Conservation (phyloP, 1,140 invertebrate genomes). For the Formica selysi region DNA sequence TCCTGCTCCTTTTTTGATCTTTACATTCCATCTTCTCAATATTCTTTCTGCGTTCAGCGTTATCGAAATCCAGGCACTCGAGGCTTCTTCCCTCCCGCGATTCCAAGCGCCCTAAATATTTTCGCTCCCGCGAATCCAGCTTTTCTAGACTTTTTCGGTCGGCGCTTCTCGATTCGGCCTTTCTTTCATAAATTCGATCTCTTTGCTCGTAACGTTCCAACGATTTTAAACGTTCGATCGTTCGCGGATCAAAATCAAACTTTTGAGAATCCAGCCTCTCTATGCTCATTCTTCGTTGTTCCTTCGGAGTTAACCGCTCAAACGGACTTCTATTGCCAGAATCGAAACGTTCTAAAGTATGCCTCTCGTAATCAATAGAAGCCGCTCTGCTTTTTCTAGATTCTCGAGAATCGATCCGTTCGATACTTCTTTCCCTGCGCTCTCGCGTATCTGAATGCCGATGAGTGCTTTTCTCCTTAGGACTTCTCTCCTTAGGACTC, state of each 20-base stretch:
- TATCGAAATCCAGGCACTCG: constrained; percentile 69
- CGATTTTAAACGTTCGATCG: constrained; percentile 78
- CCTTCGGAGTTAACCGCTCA: constrained; percentile 72
- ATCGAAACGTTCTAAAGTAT: constrained; percentile 81
- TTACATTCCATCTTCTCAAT: constrained; percentile 74
- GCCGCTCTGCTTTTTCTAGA: constrained; percentile 61
- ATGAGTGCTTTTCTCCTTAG: constrained; percentile 63
- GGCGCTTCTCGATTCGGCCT: constrained; percentile 46
- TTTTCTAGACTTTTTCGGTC: constrained; percentile 67
- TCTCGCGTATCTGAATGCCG: constrained; percentile 66
- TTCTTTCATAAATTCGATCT: constrained; percentile 63
- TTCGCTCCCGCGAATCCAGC: constrained; percentile 69
- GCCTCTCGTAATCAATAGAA: constrained; percentile 76
- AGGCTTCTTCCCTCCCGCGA: constrained; percentile 69
- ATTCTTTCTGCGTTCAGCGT: constrained; percentile 63
- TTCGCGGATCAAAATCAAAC: constrained; percentile 82
- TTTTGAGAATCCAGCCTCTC: constrained; percentile 80
- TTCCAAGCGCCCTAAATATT: constrained; percentile 65
- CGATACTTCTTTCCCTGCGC: constrained; percentile 72
- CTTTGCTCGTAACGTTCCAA: constrained; percentile 69
- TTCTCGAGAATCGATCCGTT: constrained; percentile 80
- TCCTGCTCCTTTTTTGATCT: constrained; percentile 61
- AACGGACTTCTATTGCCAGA: constrained; percentile 77
- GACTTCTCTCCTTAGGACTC: constrained; percentile 60
- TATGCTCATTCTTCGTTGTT: constrained; percentile 80